These are phyloP conservation scores for Varroa destructor DNA, from an alignment of 1,140 invertebrate genomes.

Conservation along the genomic window DNA sequence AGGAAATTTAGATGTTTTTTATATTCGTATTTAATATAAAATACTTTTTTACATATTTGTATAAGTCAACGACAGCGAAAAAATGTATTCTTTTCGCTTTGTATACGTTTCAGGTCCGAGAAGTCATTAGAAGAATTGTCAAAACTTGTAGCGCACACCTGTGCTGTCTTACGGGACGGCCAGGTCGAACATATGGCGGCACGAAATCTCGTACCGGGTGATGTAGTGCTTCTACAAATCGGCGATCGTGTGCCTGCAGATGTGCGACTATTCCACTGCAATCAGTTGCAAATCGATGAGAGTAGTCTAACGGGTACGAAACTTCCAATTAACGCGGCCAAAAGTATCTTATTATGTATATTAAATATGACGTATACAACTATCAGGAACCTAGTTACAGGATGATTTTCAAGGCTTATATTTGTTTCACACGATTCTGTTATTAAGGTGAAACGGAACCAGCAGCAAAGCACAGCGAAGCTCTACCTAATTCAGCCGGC, in stretches of 20 bases:
- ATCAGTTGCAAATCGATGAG: conserved; percentile 86
- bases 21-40: too few species aligned
- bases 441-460: conserved; percentile 52
- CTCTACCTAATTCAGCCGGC: conserved; percentile 38
- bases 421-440: neutral
- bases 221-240: conserved; percentile 78
- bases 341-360: conserved; percentile 25
- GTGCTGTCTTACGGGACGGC: conserved; percentile 33
- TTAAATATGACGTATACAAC: neutral
- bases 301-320: conserved; percentile 91
- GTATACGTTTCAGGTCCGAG: conserved; percentile 64
- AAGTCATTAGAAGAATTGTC: conserved; percentile 97
- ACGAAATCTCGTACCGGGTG: conserved; percentile 85
- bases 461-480: conserved; percentile 49
- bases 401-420: too few species aligned
- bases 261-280: conserved; percentile 68
- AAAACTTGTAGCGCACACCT: conserved; percentile 72
- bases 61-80: too few species aligned
- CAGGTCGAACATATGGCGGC: conserved; percentile 31
- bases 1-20: too few species aligned
- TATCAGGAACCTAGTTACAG: too few species aligned
- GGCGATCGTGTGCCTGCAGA: conserved; percentile 95
- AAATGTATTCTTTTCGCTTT: too few species aligned
- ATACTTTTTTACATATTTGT: too few species aligned
- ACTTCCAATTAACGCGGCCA: conserved; percentile 43